A percentile compares a stretch with the other conserved stretches of the same genome.
phyloP scores from a whole-genome alignment of 2,113 vertebrate species.

The Siniperca chuatsi region DNA sequence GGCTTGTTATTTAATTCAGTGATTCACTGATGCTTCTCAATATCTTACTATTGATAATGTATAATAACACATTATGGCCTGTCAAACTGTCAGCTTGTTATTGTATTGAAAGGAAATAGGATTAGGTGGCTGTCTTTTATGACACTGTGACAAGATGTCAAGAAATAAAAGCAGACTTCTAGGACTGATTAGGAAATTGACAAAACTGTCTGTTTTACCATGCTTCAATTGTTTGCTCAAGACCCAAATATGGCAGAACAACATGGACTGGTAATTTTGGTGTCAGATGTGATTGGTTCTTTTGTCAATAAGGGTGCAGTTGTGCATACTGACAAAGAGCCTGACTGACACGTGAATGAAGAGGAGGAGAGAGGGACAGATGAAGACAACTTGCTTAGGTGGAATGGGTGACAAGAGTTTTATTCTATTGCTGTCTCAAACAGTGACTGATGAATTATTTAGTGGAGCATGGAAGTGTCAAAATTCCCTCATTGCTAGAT shows the following conservation, averaged over 20 bases:
- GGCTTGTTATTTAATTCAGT: constrained; percentile 33
- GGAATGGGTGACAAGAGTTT: constrained; percentile 52
- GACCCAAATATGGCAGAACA: constrained; percentile 57
- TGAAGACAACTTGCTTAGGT: constrained; percentile 40
- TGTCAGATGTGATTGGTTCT: constrained; percentile 75
- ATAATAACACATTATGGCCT: constrained; percentile 59
- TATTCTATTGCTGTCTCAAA: constrained; percentile 57
- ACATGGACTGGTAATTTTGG: constrained; percentile 65
- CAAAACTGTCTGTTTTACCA: constrained; percentile 53
- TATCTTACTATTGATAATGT: constrained; percentile 49
- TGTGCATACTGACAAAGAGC: constrained; percentile 62
- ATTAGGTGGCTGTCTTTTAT: constrained; percentile 59
- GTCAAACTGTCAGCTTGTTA: constrained; percentile 59
- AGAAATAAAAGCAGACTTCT: constrained; percentile 65
- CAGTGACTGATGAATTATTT: constrained; percentile 59
- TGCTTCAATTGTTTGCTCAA: constrained; percentile 50
- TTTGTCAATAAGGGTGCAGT: constrained; percentile 65
- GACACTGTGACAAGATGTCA: constrained; percentile 55
- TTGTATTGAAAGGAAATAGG: constrained; percentile 44
- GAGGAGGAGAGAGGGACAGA: constrained; percentile 34
- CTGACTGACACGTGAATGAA: constrained; percentile 70
- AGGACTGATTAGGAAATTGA: constrained; percentile 70
- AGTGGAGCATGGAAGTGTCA: constrained; percentile 42
- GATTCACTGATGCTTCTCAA: constrained; percentile 40
- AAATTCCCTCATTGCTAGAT: constrained; percentile 31